Evolutionary conservation across 2,797 vertebrate species (phyloP).

Genomic region (Pseudocheirus occidentalis): DNA sequence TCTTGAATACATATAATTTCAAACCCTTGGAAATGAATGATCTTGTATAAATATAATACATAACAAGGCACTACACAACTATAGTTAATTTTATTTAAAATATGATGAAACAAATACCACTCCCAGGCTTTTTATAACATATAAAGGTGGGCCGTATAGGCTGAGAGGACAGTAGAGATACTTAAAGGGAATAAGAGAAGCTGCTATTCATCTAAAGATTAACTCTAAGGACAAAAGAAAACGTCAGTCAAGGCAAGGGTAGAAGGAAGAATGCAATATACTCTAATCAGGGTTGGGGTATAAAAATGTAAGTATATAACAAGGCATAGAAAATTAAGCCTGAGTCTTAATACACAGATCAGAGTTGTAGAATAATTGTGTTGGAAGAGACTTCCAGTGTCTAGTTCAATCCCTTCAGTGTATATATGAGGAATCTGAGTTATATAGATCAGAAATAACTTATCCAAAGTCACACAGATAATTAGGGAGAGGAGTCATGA

Average conservation of each 20-base stretch:
- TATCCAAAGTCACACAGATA: background rate
- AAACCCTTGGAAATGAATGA: slow-evolving; percentile 36
- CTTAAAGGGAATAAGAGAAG: slow-evolving; percentile 13
- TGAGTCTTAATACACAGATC: background rate
- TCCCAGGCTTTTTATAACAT: slow-evolving; percentile 1
- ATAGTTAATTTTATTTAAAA: slow-evolving; percentile 45
- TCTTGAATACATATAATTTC: slow-evolving; percentile 24
- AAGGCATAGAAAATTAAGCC: background rate
- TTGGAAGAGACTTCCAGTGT: background rate
- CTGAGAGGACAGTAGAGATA: slow-evolving; percentile 28
- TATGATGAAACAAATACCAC: slow-evolving; percentile 32
- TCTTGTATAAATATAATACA: slow-evolving; percentile 39
- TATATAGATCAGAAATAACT: background rate
- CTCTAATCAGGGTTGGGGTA: slow-evolving; percentile 16
- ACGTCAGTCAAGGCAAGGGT: slow-evolving; percentile 25
- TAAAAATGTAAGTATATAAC: background rate
- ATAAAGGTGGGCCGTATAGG: slow-evolving; percentile 21
- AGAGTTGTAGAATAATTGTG: background rate
- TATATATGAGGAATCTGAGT: background rate
- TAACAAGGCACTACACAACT: slow-evolving; percentile 23
- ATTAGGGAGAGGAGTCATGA: background rate
- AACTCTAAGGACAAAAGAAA: slow-evolving; percentile 30
- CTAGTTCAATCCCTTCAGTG: background rate
- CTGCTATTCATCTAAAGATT: slow-evolving; percentile 26
- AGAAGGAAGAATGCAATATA: background rate